Conservation (phyloP, 2,113 vertebrate genomes). For the Sturnira hondurensis region DNA sequence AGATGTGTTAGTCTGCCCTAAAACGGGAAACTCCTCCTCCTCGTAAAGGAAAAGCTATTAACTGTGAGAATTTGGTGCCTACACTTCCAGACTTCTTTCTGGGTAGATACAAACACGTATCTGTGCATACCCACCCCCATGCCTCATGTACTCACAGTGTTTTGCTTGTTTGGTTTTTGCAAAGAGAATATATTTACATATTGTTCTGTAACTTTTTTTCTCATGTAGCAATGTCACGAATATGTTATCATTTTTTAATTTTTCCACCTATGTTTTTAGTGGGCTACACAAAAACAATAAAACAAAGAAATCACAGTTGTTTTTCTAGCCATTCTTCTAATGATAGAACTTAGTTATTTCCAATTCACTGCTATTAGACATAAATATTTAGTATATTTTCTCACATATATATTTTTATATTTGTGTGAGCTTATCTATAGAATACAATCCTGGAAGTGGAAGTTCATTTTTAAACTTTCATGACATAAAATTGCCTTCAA, state of each 20-base stretch:
- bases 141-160: neutral
- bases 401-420: neutral
- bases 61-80: neutral
- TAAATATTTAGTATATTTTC: neutral
- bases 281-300: neutral
- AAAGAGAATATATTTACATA: neutral
- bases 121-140: neutral
- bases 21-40: neutral
- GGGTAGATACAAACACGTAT: neutral
- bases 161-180: conserved; percentile 11
- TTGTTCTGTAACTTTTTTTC: neutral
- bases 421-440: neutral
- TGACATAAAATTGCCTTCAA: conserved; percentile 15
- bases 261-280: neutral
- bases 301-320: neutral
- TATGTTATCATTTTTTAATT: neutral
- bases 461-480: neutral
- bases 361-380: neutral
- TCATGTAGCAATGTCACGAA: neutral
- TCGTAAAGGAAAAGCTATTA: neutral
- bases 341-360: neutral
- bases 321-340: neutral
- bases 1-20: neutral
- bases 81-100: neutral
- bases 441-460: neutral